Base-by-base conservation (phyloP, 1,140 invertebrate genomes). In the Arion vulgaris region DNA sequence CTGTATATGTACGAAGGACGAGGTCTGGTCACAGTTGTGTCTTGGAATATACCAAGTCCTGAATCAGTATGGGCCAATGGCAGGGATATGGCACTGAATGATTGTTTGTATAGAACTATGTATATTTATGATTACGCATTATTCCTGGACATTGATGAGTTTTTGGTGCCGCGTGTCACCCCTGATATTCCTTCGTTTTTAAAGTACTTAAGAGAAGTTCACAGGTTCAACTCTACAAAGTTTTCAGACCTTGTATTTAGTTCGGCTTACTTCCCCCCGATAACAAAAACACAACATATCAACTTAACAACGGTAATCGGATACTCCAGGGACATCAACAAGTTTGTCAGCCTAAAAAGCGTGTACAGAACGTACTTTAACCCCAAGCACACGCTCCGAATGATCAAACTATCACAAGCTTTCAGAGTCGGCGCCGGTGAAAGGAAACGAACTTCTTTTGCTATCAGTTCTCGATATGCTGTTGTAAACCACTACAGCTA, bases 101-200 rank as follows among this genome's bases (percentile, higher is more conserved):
- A 84, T 76, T 84, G 83, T 32, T 66, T 84, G 19, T 84, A 79
- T 68, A 53, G 83, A 41, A 82, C 49, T 23, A 84, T 84, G 83
- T 57, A 73, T 45, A 36, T 73, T n/a, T 79, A 73, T n/a, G 57
- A 82, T 26, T 84, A 41, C 38, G 80, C 77, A 17, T n/a, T 73
- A 19, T 84, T 84, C 51, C 69, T 45, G 17, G 80, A 82, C 45
- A 0, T 82, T 75, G 75, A 84, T 71, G 83, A 84, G 57, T 82
- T 82, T 32, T 36, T 84, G 0, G 83, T 84, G 9, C 83, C 83
- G 1, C 36, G 68, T 17, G 36, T 53, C 19, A 81, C 80, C 5
- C 36, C 80, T 0, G 80, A 81, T 71, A 62, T 81, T 1, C 80
- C 80, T 13, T 73, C 69, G 45, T 81, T 81, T 36, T 45, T 81